Evolutionary conservation across 2,113 vertebrate genomes (phyloP).

Genomic region (Aphyosemion australe): DNA sequence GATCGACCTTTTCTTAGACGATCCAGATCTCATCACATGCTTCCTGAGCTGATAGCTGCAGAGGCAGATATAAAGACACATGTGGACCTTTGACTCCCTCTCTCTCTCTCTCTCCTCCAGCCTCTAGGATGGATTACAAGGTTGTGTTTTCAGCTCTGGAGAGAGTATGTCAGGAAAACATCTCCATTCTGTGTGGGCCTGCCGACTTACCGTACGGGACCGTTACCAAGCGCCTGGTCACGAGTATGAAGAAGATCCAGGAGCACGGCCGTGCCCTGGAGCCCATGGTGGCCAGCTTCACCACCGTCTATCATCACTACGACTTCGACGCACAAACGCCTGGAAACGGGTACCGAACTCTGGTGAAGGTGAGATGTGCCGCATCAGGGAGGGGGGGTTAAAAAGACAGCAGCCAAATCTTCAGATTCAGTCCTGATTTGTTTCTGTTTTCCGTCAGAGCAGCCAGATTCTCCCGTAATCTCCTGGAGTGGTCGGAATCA

Average conservation of each 20-base stretch:
- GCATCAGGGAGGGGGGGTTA: too few species aligned
- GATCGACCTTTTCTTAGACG: slow-evolving; percentile 1
- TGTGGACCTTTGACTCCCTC: slow-evolving; percentile 9
- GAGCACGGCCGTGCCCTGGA: slow-evolving; percentile 57
- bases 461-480: too few species aligned
- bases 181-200: slow-evolving; percentile 25
- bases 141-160: slow-evolving; percentile 64
- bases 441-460: too few species aligned
- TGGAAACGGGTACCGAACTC: slow-evolving; percentile 71
- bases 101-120: slow-evolving; percentile 22
- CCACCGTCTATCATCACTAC: slow-evolving; percentile 64
- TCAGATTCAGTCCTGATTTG: too few species aligned
- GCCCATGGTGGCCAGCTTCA: slow-evolving; percentile 56
- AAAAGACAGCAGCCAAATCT: too few species aligned
- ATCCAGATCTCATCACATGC: slow-evolving; percentile 30
- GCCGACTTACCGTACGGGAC: slow-evolving; percentile 28
- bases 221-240: slow-evolving; percentile 49
- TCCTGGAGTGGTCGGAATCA: too few species aligned
- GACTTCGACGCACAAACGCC: slow-evolving; percentile 68
- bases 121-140: slow-evolving; percentile 59
- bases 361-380: slow-evolving; percentile 63
- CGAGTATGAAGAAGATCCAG: slow-evolving; percentile 54
- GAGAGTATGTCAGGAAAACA: slow-evolving; percentile 52
- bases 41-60: background rate
- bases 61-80: background rate